Conservation (phyloP, 92 coral and sea anemone species). For the Heteractis magnifica region DNA sequence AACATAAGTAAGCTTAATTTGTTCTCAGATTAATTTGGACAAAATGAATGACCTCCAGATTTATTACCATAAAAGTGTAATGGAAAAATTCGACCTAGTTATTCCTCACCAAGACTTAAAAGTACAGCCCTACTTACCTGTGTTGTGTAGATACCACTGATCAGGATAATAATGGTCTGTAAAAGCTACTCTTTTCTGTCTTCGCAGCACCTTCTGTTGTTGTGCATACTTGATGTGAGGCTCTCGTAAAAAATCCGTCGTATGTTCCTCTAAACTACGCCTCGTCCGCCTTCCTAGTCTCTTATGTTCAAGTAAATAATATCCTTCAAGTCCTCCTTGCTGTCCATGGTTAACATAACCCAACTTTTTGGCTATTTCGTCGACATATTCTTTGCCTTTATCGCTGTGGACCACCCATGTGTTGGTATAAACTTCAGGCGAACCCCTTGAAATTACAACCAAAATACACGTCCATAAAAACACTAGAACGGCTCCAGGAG, state of each 20-base stretch:
- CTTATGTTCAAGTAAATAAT: slow-evolving; percentile 77
- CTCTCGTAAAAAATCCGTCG: slow-evolving; percentile 68
- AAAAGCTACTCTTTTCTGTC: slow-evolving; percentile 74
- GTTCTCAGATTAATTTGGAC: too few species aligned
- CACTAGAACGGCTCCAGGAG: slow-evolving; percentile 18
- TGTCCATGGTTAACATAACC: slow-evolving; percentile 85
- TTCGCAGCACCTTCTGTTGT: slow-evolving; percentile 82
- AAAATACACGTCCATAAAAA: too few species aligned
- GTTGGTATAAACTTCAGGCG: too few species aligned
- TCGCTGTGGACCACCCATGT: slow-evolving; percentile 92
- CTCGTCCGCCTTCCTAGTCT: slow-evolving; percentile 62
- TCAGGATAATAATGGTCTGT: slow-evolving; percentile 72
- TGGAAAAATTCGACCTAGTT: neutral
- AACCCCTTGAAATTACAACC: too few species aligned
- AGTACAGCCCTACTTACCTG: slow-evolving; percentile 55
- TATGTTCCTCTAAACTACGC: slow-evolving; percentile 62
- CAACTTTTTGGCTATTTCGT: slow-evolving; percentile 73
- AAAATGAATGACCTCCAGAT: neutral
- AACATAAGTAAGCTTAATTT: neutral
- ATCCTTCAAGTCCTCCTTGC: slow-evolving; percentile 81
- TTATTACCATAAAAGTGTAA: neutral
- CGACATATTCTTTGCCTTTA: slow-evolving; percentile 80
- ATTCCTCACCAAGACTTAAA: neutral
- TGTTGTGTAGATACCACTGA: slow-evolving; percentile 96
- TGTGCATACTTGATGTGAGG: slow-evolving; percentile 75